phyloP scores from a whole-genome alignment of 2,113 vertebrate genomes.

The Cynoglossus semilaevis region DNA sequence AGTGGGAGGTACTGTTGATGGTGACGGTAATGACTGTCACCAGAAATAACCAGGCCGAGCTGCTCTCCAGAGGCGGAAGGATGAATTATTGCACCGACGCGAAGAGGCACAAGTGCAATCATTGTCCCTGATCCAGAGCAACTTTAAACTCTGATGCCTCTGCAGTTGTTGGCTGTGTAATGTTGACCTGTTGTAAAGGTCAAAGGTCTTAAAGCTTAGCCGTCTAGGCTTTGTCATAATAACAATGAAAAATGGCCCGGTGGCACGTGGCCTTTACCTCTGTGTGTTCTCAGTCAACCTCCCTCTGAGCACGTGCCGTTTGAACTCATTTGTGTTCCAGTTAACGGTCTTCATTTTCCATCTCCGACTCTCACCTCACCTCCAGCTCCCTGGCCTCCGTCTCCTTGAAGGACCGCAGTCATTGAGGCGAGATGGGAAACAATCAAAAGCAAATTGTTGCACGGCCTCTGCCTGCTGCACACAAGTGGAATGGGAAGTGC shows the following conservation, averaged over 20 bases:
- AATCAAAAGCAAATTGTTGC: conserved; percentile 65
- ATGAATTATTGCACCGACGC: conserved; percentile 33
- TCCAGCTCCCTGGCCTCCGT: neutral
- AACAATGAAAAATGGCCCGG: conserved; percentile 51
- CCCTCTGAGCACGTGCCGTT: neutral
- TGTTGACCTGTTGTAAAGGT: conserved; percentile 48
- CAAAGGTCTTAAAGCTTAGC: conserved; percentile 24
- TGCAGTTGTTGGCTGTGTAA: neutral
- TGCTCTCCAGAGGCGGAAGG: conserved; percentile 5
- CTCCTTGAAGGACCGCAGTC: conserved; percentile 28
- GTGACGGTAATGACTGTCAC: conserved; percentile 42
- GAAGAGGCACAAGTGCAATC: conserved; percentile 4
- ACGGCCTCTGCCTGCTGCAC: conserved; percentile 20
- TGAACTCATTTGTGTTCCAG: conserved; percentile 14
- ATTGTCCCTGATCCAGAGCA: neutral
- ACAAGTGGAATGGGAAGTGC: conserved; percentile 55
- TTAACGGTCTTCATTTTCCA: conserved; percentile 5
- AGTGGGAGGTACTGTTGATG: conserved; percentile 23
- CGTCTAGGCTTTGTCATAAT: conserved; percentile 27
- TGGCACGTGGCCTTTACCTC: conserved; percentile 14
- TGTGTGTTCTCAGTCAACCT: neutral
- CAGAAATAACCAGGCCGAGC: conserved; percentile 34
- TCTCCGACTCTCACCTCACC: neutral
- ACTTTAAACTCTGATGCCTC: conserved; percentile 8
- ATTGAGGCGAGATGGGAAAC: conserved; percentile 59